Conservation (phyloP, 2,797 vertebrate genomes). For the Yasuhikotakia modesta region DNA sequence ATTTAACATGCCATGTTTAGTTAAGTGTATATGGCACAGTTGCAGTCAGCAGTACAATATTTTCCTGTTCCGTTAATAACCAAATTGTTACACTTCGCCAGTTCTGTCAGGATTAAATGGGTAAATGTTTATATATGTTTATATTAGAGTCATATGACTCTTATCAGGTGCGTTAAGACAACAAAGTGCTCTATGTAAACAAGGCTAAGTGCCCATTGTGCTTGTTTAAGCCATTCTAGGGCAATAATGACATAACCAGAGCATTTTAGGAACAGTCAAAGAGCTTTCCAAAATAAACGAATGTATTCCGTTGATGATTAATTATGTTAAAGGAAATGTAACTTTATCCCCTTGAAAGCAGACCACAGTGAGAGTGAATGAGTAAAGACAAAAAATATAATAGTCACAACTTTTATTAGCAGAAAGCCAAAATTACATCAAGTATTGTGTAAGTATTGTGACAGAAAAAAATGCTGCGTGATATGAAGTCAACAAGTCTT, state of each 20-base stretch:
- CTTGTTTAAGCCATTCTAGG: constrained; percentile 3
- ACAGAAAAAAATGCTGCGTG: too few relatives aligned
- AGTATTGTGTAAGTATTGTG: too few relatives aligned
- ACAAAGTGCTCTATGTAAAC: constrained; percentile 26
- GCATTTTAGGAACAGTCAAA: constrained; percentile 5
- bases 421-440: background rate
- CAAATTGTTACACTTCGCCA: background rate
- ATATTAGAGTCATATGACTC: background rate
- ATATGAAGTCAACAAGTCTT: too few relatives aligned
- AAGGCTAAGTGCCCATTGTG: background rate
- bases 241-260: background rate
- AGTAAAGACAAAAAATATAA: background rate
- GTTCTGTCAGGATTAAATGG: background rate
- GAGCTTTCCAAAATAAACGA: background rate
- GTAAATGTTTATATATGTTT: background rate
- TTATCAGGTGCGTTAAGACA: constrained; percentile 23
- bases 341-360: constrained; percentile 13
- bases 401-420: too few relatives aligned
- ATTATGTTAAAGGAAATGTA: background rate
- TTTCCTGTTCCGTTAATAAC: background rate
- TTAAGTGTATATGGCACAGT: too few relatives aligned
- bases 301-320: background rate
- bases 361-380: background rate
- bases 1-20: background rate
- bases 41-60: too few relatives aligned